Percentiles rank a stretch among this genome's conserved stretches.
Evolutionary conservation across 2,888 invertebrate genomes (phyloP).

Genomic region (Tetheella fluctuosa): DNA sequence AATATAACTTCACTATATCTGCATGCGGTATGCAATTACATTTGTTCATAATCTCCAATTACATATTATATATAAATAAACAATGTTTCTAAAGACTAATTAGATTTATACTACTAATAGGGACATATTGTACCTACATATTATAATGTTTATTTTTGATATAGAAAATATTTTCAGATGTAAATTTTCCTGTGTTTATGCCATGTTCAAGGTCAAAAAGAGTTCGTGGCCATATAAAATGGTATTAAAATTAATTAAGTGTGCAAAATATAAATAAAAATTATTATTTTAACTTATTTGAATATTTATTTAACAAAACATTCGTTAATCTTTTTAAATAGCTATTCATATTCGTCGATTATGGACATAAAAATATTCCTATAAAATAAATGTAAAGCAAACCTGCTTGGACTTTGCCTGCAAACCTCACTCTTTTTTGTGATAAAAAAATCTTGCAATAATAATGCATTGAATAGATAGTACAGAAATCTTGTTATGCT

Average conservation of each 20-base stretch:
- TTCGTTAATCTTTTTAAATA: not conserved
- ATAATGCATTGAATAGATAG: not conserved
- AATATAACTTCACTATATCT: not conserved
- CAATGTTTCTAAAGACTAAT: not conserved
- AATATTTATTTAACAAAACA: not conserved
- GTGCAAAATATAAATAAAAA: not conserved
- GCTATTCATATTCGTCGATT: not conserved
- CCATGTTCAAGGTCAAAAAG: not conserved
- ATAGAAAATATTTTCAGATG: not conserved
- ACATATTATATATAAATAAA: not conserved
- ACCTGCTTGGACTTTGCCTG: too few species aligned
- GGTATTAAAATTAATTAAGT: not conserved
- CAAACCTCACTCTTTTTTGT: too few species aligned
- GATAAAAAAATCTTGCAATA: not conserved
- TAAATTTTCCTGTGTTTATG: not conserved
- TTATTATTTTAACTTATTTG: not conserved
- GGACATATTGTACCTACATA: not conserved
- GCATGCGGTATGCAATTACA: slow-evolving; percentile 10
- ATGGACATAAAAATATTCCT: not conserved
- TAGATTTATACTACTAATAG: not conserved
- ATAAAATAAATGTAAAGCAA: too few species aligned
- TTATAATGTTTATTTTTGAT: not conserved
- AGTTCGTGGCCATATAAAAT: not conserved
- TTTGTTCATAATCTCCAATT: not conserved
- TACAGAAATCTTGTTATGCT: not conserved